Base-by-base conservation (phyloP, 2,113 vertebrate genomes). In the Albula goreensis region DNA sequence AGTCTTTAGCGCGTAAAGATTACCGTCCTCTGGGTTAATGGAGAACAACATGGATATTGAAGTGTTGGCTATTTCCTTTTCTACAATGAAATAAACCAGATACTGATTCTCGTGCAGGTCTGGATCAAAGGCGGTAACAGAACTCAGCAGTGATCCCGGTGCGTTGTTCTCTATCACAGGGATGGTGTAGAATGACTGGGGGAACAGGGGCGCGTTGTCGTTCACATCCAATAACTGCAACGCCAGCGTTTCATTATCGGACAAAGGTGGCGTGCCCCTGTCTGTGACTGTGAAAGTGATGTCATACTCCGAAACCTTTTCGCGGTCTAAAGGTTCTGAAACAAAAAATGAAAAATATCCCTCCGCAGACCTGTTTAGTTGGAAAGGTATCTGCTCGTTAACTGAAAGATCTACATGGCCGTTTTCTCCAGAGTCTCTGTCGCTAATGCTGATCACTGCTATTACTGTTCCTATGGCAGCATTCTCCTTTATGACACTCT, bases 1-100 rank as follows among this genome's bases (percentile, higher is more conserved):
- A 1, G 96, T 96, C 70, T 95, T 95, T n/a, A 97, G 92, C 25
- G 96, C 96, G 0, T 96, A 97, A 92, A 97, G 94, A 87, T 96
- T 95, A 0, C 96, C 96, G 0, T 94, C 96, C 93, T 96, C 96
- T 0, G 96, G 94, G 87, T 96, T 96, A 89, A 97, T 95, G 4
- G 96, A 96, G 78, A 96, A 95, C 0, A 96, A 93, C 87, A 96
- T 96, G 79, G 95, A 93, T 87, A 96, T 94, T 0, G 96, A 95
- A 89, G 96, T 95, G 83, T 94, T 94, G 0, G 92, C 91, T 56
- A 96, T 94, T 85, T 95, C 92, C 51, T 94, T 94, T 0, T 96
- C 94, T 0, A 95, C 80, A 0, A 97, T 94, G 80, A 96, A 95
- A 86, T 96, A 97, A 81, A 95, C 95, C n/a, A 97, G 87, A 86